Evolutionary conservation across 2,797 vertebrate species (phyloP).

Genomic region (Propithecus perrieri): DNA sequence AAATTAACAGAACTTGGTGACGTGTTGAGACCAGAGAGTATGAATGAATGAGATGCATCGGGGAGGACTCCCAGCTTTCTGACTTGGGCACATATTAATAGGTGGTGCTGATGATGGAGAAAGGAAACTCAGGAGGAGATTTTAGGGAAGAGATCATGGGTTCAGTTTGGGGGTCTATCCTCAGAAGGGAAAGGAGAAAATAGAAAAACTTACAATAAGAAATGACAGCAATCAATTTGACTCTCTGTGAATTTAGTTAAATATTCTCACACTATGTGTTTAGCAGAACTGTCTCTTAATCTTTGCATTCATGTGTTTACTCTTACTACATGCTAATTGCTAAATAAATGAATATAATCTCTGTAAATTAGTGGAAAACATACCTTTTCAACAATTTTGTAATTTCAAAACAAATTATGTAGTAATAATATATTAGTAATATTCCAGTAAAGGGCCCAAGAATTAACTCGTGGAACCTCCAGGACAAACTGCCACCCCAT

Average conservation of each 20-base stretch:
- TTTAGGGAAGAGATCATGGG: neutral
- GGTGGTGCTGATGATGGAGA: neutral
- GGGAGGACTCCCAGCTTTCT: neutral
- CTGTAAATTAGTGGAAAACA: neutral
- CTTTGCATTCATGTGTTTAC: neutral
- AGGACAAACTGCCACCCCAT: conserved; percentile 11
- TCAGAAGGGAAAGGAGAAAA: neutral
- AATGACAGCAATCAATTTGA: neutral
- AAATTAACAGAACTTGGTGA: neutral
- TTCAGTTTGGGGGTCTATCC: neutral
- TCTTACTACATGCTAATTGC: neutral
- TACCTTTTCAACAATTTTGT: conserved; percentile 1
- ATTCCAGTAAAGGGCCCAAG: conserved; percentile 43
- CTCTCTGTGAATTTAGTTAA: neutral
- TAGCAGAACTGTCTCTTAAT: neutral
- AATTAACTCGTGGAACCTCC: conserved; percentile 28
- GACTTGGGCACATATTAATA: neutral
- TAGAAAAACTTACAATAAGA: neutral
- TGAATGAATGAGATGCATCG: neutral
- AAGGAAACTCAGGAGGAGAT: neutral
- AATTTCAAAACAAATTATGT: neutral
- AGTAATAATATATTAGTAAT: neutral
- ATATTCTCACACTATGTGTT: neutral
- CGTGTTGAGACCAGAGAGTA: neutral
- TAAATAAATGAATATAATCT: neutral